Base-by-base conservation (phyloP, 2,797 vertebrate species). In the Macropodus opercularis region DNA sequence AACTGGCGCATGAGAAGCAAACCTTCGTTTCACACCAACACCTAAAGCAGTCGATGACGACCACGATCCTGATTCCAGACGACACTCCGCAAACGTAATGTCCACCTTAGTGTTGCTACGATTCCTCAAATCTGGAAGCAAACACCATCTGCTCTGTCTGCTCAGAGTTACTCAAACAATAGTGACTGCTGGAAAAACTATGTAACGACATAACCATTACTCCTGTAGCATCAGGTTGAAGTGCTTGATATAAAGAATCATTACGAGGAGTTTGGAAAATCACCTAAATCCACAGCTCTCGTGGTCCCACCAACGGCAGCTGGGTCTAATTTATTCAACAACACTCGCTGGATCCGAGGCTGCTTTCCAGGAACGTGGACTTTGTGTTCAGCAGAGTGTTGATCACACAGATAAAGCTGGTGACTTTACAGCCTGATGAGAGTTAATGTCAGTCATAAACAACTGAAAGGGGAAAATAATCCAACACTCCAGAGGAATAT, bases 141-240 rank as follows among this genome's bases (percentile, higher is more conserved):
- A n/a, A n/a, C 63, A 56, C 49, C 69, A 69, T 75, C 64, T 66
- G 63, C 42, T 79, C 47, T n/a, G 61, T 38, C 35, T 21, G 9
- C 32, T 29, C 24, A 53, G 17, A 46, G 41, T 21, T 57, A 29
- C 19, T 2, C 13, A 34, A 54, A 58, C 14, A 31, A 2, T 2
- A 50, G 27, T 26, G 22, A 52, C 43, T 12, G 31, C 29, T 42
- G 38, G 8, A 50, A 32, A 52, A 55, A 44, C 11, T 23, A 18
- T 2, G 26, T 34, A 29, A 59, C 40, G 58, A 9, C 13, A 31
- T 12, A n/a, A n/a, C n/a, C 2, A 11, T 57, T 15, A 21, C 8
- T 31, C 9, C 35, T 43, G 2, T 0, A 11, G 8, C 7, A 50
- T 27, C 5, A 19, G 5, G 26, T 32, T 29, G 54, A 19, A 15